Evolutionary conservation across 2,888 invertebrate species (phyloP).

Genomic region (Ophioninae sp.): DNA sequence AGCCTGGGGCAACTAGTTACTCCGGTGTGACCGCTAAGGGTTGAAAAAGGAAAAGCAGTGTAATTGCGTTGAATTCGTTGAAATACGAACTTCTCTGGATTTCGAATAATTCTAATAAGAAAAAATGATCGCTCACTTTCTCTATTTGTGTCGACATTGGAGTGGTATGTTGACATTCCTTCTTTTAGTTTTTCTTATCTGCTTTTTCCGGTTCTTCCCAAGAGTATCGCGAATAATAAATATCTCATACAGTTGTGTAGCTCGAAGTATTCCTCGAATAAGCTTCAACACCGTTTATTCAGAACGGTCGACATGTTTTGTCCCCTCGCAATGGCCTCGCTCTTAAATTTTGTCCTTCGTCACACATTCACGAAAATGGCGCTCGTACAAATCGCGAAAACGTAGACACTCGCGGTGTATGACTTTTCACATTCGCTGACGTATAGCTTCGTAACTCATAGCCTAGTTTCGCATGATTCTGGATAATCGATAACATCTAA

Average conservation of each 20-base stretch:
- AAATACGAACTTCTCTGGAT: no score
- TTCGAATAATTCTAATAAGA: no score
- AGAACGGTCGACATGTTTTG: constrained; percentile 22
- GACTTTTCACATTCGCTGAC: constrained; percentile 48
- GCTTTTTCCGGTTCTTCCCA: neutral
- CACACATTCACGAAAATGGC: constrained; percentile 4
- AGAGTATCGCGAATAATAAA: constrained; percentile 20
- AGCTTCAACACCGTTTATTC: neutral
- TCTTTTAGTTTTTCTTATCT: neutral
- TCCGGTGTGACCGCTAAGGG: no score
- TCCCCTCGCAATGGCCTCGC: constrained; percentile 17
- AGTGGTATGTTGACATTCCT: neutral
- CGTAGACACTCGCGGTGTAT: neutral
- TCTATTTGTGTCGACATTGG: neutral
- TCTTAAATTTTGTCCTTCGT: constrained; percentile 57
- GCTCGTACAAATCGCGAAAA: constrained; percentile 3
- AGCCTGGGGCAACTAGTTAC: no score
- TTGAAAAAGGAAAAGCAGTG: no score
- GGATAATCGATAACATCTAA: constrained; percentile 71
- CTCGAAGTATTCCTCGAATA: constrained; percentile 43
- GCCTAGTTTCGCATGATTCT: constrained; percentile 67
- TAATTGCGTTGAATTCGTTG: no score
- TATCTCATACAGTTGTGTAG: constrained; percentile 19
- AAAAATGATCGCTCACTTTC: neutral
- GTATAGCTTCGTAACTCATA: constrained; percentile 55